phyloP scores from a whole-genome alignment of 2,888 invertebrate genomes.

The Melipona bicolor region DNA sequence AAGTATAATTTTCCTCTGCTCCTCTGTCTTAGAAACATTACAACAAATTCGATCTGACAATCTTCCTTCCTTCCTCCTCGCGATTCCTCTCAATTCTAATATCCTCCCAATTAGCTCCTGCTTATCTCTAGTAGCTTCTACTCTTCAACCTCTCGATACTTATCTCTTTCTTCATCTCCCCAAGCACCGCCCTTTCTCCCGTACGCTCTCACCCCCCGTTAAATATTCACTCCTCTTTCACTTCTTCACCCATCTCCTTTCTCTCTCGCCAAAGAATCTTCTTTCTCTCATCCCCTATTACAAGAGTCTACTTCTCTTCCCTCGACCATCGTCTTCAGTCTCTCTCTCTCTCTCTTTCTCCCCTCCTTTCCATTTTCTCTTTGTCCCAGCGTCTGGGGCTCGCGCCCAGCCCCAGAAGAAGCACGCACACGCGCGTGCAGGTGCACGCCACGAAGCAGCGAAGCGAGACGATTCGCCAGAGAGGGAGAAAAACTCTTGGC shows the following conservation, averaged over 20 bases:
- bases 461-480: conserved; percentile 57
- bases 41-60: neutral
- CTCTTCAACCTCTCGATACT: neutral
- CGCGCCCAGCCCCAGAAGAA: neutral
- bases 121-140: neutral
- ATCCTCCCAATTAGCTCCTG: conserved; percentile 13
- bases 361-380: neutral
- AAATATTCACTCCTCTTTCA: conserved; percentile 2
- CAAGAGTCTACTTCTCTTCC: conserved; percentile 7
- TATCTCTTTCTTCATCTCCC: neutral
- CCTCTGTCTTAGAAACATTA: neutral
- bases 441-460: conserved; percentile 58
- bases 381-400: conserved; percentile 15
- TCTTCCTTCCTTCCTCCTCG: neutral
- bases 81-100: conserved; percentile 5
- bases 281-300: neutral
- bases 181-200: neutral
- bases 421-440: conserved; percentile 47
- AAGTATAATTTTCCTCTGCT: no score
- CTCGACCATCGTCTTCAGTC: neutral
- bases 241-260: neutral
- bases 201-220: neutral
- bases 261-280: neutral
- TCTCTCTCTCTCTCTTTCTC: neutral
- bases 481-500: conserved; percentile 48